phyloP scores from a whole-genome alignment of 2,888 invertebrate species.

The Vannuccia rotundouncinata region DNA sequence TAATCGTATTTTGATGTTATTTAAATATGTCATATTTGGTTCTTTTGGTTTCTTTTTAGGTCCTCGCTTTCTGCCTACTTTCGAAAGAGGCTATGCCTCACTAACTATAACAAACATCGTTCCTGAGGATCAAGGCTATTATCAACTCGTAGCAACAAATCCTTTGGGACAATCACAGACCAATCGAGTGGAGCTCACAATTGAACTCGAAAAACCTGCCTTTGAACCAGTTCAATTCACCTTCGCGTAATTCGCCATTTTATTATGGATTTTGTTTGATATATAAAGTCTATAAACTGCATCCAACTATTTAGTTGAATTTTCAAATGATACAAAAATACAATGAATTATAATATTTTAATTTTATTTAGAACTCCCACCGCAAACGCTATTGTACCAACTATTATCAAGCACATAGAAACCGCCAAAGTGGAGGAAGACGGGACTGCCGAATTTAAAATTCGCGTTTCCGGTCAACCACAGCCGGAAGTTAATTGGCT shows the following conservation, averaged over 20 bases:
- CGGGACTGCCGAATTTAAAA: conserved; percentile 36
- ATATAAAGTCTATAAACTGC: too few relatives aligned
- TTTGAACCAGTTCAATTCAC: not conserved
- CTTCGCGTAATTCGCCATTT: too few relatives aligned
- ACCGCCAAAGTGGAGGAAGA: not conserved
- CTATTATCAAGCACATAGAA: conserved; percentile 1
- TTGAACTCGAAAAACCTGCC: not conserved
- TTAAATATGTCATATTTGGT: too few relatives aligned
- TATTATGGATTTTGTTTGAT: too few relatives aligned
- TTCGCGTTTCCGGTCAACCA: conserved; percentile 48
- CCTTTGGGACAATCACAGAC: conserved; percentile 5
- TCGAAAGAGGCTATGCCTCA: conserved; percentile 11
- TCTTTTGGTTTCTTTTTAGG: too few relatives aligned
- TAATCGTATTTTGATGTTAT: too few relatives aligned
- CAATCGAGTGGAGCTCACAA: conserved; percentile 8
- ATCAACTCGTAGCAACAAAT: not conserved
- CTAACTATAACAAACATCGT: not conserved
- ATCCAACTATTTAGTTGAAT: too few relatives aligned
- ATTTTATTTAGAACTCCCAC: too few relatives aligned
- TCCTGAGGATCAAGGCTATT: not conserved
- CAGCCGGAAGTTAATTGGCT: conserved; percentile 67
- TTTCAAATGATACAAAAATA: too few relatives aligned
- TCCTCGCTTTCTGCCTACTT: conserved; percentile 10
- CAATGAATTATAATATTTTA: too few relatives aligned
- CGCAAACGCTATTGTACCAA: not conserved